Evolutionary conservation across 2,797 vertebrate genomes (phyloP).

Genomic region (Enteromius anoplus): DNA sequence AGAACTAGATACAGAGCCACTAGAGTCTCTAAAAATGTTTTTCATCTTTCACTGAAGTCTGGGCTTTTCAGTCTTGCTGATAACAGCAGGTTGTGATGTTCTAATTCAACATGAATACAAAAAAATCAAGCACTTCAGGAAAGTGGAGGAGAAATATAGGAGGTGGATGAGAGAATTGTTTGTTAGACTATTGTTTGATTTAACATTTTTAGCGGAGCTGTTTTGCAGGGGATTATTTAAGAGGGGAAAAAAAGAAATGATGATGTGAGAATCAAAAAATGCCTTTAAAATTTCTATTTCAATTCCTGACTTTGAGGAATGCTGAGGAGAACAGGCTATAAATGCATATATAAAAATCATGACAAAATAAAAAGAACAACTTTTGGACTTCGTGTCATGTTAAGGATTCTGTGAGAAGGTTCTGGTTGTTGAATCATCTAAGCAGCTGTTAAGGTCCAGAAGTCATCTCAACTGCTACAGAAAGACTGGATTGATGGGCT

Average conservation of each 20-base stretch:
- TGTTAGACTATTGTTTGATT: background rate
- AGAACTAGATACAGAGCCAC: conserved; percentile 11
- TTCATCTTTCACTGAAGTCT: background rate
- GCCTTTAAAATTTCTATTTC: background rate
- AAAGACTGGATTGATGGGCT: conserved; percentile 53
- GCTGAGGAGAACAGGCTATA: background rate
- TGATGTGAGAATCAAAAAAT: background rate
- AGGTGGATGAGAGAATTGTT: background rate
- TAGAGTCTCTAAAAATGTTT: background rate
- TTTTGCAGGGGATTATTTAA: too few species aligned
- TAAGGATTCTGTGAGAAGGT: conserved; percentile 28
- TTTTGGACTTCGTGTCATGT: background rate
- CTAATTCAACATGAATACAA: background rate
- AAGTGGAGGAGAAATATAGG: background rate
- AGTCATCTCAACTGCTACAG: conserved; percentile 6
- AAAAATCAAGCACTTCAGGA: background rate
- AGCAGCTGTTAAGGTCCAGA: background rate
- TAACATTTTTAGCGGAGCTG: background rate
- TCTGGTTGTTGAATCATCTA: conserved; percentile 25
- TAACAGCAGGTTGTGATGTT: background rate
- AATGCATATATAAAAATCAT: background rate
- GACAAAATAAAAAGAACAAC: background rate
- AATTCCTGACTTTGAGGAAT: background rate
- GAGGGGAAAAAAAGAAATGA: too few species aligned
- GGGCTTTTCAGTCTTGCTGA: background rate